Base-by-base conservation (phyloP, 1,140 invertebrate genomes). In the Dendroctonus valens region DNA sequence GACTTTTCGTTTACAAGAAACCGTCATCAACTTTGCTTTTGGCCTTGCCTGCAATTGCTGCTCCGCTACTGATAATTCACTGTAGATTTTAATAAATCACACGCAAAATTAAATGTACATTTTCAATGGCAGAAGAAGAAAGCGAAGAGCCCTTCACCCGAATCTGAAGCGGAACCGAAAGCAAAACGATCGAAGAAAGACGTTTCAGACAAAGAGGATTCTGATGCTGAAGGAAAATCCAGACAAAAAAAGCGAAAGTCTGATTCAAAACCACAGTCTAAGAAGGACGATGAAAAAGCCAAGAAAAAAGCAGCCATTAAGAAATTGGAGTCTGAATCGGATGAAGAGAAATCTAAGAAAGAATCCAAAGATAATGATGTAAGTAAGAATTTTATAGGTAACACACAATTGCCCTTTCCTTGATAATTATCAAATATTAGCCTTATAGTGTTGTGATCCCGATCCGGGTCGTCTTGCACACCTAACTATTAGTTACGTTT, bases 301-400 rank as follows among this genome's bases (percentile, higher is more conserved):
- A 81, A 80, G 57, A 79, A 80, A 61, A 76, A 77, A 44, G 81
- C 80, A 26, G 26, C 26, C 26, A 26, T 1, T 7, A 82, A 81
- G 57, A 76, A 78, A 40, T 80, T 79, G 9, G 81, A 82, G 59
- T 54, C 44, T 14, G 58, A 67, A 37, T 63, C 71, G 48, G 51
- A 73, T 68, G 63, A 73, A 68, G 69, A 68, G 42, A 60, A 68
- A 72, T 15, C 53, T 39, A 71, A 71, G 57, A 64, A 52, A 37
- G 66, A 65, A 38, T 57, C 57, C 15, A 68, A 68, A 53, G 58
- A 57, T 6, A 67, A 68, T 37, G 70, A 65, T 41, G 52, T 46
- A 55, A 65, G 55, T n/a, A 59, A 69, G 53, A 52, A 42, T 5
- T 55, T 9, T 52, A 52, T 52, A 52, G 26, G 26, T 52, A 52